phyloP scores from a whole-genome alignment of 2,888 invertebrate species.

The Andrena praecox region DNA sequence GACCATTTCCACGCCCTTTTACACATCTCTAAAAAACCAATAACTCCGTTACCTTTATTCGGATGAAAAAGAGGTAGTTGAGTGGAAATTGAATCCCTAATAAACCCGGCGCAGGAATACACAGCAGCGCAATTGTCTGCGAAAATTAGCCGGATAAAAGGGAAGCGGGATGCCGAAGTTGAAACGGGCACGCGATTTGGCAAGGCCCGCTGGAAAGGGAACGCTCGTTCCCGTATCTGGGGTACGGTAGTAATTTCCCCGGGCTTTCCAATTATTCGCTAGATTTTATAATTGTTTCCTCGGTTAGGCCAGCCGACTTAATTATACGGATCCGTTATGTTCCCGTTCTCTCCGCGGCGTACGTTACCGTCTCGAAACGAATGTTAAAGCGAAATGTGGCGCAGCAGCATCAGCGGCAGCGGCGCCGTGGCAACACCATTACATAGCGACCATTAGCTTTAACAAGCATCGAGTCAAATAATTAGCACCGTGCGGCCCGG shows the following conservation, averaged over 20 bases:
- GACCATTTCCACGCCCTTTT: no score
- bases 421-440: slow-evolving; percentile 51
- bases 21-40: no score
- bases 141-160: neutral
- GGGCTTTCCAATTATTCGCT: slow-evolving; percentile 71
- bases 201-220: slow-evolving; percentile 23
- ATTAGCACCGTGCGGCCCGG: slow-evolving; percentile 61
- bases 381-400: slow-evolving; percentile 60
- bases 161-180: neutral
- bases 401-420: slow-evolving; percentile 11
- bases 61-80: no score
- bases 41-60: no score
- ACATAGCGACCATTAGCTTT: slow-evolving; percentile 71
- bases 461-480: slow-evolving; percentile 71
- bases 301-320: slow-evolving; percentile 59
- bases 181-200: slow-evolving; percentile 11
- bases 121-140: neutral
- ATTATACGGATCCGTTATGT: slow-evolving; percentile 78
- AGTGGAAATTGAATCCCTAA: neutral
- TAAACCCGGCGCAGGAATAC: neutral
- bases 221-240: slow-evolving; percentile 57
- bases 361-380: slow-evolving; percentile 49
- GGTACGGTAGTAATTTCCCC: slow-evolving; percentile 61
- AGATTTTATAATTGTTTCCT: slow-evolving; percentile 75
- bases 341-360: slow-evolving; percentile 58